Evolutionary conservation across 2,888 invertebrate species (phyloP).

Genomic region (Trichopria drosophilae): DNA sequence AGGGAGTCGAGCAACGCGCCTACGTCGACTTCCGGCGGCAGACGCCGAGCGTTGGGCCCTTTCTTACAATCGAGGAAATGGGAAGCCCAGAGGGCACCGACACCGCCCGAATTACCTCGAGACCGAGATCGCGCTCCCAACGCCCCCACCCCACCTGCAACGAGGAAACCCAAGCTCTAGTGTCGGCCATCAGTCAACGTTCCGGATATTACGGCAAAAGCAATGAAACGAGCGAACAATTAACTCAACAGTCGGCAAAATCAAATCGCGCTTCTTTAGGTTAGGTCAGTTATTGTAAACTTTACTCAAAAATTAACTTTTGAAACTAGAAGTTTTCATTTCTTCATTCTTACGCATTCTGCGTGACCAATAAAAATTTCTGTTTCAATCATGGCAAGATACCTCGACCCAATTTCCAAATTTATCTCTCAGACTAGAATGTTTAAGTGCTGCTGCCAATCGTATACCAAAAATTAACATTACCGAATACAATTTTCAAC

Average conservation of each 20-base stretch:
- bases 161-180: conserved; percentile 57
- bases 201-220: conserved; percentile 38
- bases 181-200: conserved; percentile 49
- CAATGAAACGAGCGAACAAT: conserved; percentile 26
- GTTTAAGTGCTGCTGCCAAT: no score
- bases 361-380: no score
- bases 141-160: conserved; percentile 57
- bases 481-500: conserved; percentile 3
- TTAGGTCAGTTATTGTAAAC: no score
- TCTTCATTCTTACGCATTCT: no score
- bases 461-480: not conserved
- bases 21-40: conserved; percentile 51
- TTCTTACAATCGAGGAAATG: conserved; percentile 56
- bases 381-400: no score
- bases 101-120: conserved; percentile 33
- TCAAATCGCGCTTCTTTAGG: no score
- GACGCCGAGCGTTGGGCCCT: conserved; percentile 45
- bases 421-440: no score
- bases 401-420: no score
- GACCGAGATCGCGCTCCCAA: conserved; percentile 52
- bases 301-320: no score
- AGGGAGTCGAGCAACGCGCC: conserved; percentile 55
- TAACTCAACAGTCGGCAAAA: conserved; percentile 3
- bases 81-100: conserved; percentile 50
- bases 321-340: no score